A percentile compares a stretch with the other conserved stretches of the same genome.
Conservation (phyloP, 2,113 vertebrate species). For the Apteryx owenii region DNA sequence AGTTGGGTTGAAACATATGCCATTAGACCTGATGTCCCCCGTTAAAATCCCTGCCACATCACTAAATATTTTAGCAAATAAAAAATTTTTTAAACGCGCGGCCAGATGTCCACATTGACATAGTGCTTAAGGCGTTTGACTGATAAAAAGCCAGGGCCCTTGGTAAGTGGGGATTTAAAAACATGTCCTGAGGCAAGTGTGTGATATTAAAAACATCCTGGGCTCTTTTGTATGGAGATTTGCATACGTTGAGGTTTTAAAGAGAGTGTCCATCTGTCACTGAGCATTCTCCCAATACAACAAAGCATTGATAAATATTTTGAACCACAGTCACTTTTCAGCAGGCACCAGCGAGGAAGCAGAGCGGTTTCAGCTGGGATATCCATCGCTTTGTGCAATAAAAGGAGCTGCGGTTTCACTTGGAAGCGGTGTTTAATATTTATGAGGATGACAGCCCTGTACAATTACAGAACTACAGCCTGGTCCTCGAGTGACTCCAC, state of each 20-base stretch:
- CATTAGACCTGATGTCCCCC: constrained; percentile 44
- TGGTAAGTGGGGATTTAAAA: constrained; percentile 94
- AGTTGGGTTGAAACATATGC: constrained; percentile 38
- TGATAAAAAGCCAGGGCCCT: constrained; percentile 92
- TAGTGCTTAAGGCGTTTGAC: constrained; percentile 94
- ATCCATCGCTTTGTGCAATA: constrained; percentile 31
- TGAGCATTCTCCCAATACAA: constrained; percentile 86
- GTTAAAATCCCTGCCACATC: constrained; percentile 72
- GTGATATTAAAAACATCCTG: constrained; percentile 94
- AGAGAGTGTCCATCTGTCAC: constrained; percentile 92
- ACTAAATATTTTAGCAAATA: constrained; percentile 84
- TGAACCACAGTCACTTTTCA: constrained; percentile 79
- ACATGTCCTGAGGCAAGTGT: constrained; percentile 91
- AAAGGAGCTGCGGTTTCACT: constrained; percentile 54
- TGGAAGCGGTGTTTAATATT: constrained; percentile 64
- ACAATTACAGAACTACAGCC: constrained; percentile 60
- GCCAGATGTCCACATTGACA: constrained; percentile 98
- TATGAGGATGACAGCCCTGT: constrained; percentile 46
- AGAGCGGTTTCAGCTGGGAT: constrained; percentile 74
- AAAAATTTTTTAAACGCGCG: constrained; percentile 79
- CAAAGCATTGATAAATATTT: constrained; percentile 92
- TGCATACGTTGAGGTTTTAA: constrained; percentile 88
- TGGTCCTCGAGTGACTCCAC: constrained; percentile 35
- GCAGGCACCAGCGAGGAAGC: constrained; percentile 47
- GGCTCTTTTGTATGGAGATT: constrained; percentile 94